Evolutionary conservation across 2,888 invertebrate genomes (phyloP).

Genomic region (Busseola fusca): DNA sequence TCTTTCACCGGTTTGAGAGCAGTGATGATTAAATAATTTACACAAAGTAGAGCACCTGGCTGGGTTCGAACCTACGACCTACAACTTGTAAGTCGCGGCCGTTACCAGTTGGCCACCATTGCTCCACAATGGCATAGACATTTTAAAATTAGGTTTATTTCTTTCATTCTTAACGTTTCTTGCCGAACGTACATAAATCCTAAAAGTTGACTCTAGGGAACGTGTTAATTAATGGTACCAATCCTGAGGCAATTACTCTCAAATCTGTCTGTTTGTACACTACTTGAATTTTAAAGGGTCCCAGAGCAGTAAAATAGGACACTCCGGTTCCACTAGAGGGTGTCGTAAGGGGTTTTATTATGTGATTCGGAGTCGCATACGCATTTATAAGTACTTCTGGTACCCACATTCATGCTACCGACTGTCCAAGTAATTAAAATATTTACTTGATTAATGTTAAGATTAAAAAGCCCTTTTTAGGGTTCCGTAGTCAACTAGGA

Average conservation of each 20-base stretch:
- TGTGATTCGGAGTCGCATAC: conserved; percentile 14
- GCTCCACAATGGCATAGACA: neutral
- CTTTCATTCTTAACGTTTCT: neutral
- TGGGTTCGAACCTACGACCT: no score
- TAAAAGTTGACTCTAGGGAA: conserved; percentile 40
- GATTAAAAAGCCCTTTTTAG: neutral
- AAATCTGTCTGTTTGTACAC: conserved; percentile 47
- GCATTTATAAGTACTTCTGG: conserved; percentile 13
- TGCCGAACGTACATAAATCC: conserved; percentile 9
- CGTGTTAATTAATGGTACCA: conserved; percentile 50
- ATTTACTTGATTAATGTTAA: neutral
- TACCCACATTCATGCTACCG: neutral
- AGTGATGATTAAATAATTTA: no score
- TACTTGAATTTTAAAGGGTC: conserved; percentile 45
- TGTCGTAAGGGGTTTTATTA: conserved; percentile 33
- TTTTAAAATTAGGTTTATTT: neutral
- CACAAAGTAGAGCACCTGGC: no score
- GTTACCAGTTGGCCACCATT: no score
- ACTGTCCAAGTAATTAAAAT: conserved; percentile 11
- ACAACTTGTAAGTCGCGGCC: no score
- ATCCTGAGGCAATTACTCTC: conserved; percentile 39
- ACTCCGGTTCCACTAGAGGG: conserved; percentile 3
- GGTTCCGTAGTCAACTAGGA: no score
- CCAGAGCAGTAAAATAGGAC: conserved; percentile 17
- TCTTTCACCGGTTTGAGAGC: no score